phyloP scores from a whole-genome alignment of 2,797 vertebrate species.

The Enteromius paludinosus region DNA sequence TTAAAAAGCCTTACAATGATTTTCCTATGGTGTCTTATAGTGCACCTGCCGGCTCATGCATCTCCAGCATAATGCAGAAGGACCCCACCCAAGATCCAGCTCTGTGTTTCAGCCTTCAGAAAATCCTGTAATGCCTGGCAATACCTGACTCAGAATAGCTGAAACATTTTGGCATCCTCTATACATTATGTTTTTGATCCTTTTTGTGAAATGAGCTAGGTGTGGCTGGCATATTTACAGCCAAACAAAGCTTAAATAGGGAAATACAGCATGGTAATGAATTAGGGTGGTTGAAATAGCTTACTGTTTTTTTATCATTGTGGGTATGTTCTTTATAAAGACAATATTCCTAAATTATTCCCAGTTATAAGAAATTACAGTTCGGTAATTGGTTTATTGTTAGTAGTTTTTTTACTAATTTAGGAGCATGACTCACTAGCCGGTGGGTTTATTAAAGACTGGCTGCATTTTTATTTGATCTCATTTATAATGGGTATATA shows the following conservation, averaged over 20 bases:
- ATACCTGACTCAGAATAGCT: slow-evolving; percentile 12
- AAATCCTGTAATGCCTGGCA: slow-evolving; percentile 54
- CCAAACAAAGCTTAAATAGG: neutral
- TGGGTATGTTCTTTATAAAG: too few species aligned
- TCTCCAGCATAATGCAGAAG: slow-evolving; percentile 83
- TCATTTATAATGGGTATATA: neutral
- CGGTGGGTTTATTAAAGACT: neutral
- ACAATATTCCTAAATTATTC: neutral
- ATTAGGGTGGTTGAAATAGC: neutral
- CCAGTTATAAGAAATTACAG: neutral
- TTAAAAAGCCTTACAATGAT: neutral
- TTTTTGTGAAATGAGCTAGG: slow-evolving; percentile 13
- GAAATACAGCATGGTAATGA: neutral
- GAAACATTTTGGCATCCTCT: neutral
- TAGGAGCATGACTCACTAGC: slow-evolving; percentile 13
- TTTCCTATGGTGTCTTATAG: slow-evolving; percentile 55
- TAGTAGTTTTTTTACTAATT: neutral
- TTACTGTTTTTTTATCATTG: neutral
- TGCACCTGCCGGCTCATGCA: slow-evolving; percentile 77
- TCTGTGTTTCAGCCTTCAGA: slow-evolving; percentile 60
- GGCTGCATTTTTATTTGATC: neutral
- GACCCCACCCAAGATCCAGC: slow-evolving; percentile 83
- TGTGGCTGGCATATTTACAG: neutral
- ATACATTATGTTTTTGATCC: neutral
- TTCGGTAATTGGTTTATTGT: neutral